Evolutionary conservation across 2,113 vertebrate genomes (phyloP).

Genomic region (Todiramphus saurophagus): DNA sequence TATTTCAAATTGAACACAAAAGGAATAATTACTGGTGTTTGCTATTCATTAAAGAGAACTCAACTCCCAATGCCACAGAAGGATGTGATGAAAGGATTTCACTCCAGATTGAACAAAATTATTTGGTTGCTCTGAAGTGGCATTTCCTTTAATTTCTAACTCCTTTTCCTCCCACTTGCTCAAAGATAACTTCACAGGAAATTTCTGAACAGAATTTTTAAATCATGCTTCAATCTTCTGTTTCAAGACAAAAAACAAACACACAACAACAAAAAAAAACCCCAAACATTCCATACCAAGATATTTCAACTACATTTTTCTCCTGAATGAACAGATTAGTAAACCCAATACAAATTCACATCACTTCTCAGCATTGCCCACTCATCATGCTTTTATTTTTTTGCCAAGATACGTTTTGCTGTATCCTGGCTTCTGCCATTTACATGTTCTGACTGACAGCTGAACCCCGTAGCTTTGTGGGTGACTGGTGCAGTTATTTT

Average conservation of each 20-base stretch:
- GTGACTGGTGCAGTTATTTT: conserved; percentile 10
- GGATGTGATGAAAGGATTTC: not conserved
- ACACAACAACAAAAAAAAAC: too few relatives aligned
- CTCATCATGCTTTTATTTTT: conserved; percentile 15
- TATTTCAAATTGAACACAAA: conserved; percentile 23
- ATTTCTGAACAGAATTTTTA: not conserved
- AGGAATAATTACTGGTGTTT: conserved; percentile 18
- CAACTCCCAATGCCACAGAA: not conserved
- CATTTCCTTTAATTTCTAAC: not conserved
- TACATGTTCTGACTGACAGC: conserved; percentile 14
- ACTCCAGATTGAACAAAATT: not conserved
- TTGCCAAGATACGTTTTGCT: not conserved
- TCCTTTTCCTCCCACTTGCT: not conserved
- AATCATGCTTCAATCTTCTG: not conserved
- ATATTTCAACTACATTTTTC: not conserved
- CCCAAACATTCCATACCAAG: not conserved
- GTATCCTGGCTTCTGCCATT: conserved; percentile 8
- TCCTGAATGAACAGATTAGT: conserved; percentile 19
- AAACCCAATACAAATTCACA: conserved; percentile 5
- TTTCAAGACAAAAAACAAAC: not conserved
- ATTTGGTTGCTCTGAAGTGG: conserved; percentile 14
- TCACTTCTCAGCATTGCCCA: not conserved
- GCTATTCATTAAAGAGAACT: conserved; percentile 15
- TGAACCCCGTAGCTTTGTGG: not conserved
- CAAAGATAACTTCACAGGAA: not conserved